Evolutionary conservation across 2,888 invertebrate species (phyloP), one percentile per base, ranked within the genome.

Genomic region (Eupeodes latifasciatus): DNA sequence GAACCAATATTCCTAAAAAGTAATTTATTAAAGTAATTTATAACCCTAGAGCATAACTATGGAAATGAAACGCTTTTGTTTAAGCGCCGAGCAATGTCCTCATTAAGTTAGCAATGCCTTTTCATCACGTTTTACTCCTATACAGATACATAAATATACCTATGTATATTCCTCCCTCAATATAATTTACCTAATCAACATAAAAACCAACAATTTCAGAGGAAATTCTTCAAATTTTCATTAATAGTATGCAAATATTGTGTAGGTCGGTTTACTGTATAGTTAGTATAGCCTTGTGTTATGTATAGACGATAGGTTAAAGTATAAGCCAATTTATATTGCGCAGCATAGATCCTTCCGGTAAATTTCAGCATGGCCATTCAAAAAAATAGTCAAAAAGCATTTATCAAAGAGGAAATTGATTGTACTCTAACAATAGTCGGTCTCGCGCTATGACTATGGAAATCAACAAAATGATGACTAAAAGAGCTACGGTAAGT

Each of bases 321-420:
- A 36, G 16, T 40, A 27, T 27, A 69, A 40, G 53, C 69, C 53
- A 69, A 69, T 69, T 53, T 40, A 69, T 53, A 53, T 53, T 55
- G 19, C 40, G n/a, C 55, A 78, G 62, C 74, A 82, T 86, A 82
- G 79, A 86, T 86, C 78, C 85, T 82, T 82, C 81, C 82, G 64
- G 57, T 59, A 86, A 79, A 76, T 64, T 75, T 82, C 78, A 86
- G 53, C 79, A 59, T 51, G 44, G 62, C 86, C 79, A 61, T 78
- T 59, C 51, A 69, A 49, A 44, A n/a, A 59, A 59, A 49, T 27
- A 51, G 78, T 75, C 71, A 86, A 81, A 79, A 75, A 88, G 78
- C 87, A 88, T 88, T 88, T 84, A 88, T 88, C 87, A 74, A 84
- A 86, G 74, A 62, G 81, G 67, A 81, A 81, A 88, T 88, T 88